Evolutionary conservation across 2,113 vertebrate genomes (phyloP), one percentile per base, ranked within the genome.

Genomic region (Archocentrus centrarchus): DNA sequence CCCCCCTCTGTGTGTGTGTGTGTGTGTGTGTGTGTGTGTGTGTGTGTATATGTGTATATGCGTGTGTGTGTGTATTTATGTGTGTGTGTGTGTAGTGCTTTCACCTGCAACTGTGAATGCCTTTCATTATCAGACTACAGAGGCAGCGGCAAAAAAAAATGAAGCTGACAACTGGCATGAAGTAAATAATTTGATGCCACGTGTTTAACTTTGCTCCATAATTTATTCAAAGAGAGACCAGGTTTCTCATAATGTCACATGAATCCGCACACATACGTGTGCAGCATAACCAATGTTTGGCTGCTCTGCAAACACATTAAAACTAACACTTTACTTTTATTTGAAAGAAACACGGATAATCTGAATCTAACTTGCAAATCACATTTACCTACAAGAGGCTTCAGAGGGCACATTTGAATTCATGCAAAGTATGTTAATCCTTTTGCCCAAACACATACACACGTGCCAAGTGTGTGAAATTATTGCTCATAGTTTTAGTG

Each of bases 321-420:
- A 39, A 22, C 15, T 11, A 20, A 57, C 17, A 2, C 18, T 20
- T 53, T 18, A 7, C 6, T 50, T 50, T 50, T 55, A 6, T 0
- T 39, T 47, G 18, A 47, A 27, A 47, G 63, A 68, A 68, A 39
- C 17, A 63, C 30, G 79, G 37, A 44, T 6, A 20, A 18, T 53
- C 5, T 10, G 35, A 30, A 80, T 93, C 89, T 91, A 63, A 85
- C 75, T 92, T 91, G 91, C 87, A 94, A 93, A 93, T 82, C 9
- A 37, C 24, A 17, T 59, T 70, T 17, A 44, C 35, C 18, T 44
- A 24, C 35, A 79, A 39, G 6, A 60, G 18, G 27, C 20, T 24
- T 41, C 14, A 57, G 35, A 24, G 62, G 35, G 2, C 6, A 53
- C 2, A 53, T 82, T 61, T 82, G 55, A 77, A 79, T 85, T 39